These are phyloP conservation scores for Equus przewalskii DNA, from an alignment of 2,113 vertebrate genomes.

Conservation along the genomic window DNA sequence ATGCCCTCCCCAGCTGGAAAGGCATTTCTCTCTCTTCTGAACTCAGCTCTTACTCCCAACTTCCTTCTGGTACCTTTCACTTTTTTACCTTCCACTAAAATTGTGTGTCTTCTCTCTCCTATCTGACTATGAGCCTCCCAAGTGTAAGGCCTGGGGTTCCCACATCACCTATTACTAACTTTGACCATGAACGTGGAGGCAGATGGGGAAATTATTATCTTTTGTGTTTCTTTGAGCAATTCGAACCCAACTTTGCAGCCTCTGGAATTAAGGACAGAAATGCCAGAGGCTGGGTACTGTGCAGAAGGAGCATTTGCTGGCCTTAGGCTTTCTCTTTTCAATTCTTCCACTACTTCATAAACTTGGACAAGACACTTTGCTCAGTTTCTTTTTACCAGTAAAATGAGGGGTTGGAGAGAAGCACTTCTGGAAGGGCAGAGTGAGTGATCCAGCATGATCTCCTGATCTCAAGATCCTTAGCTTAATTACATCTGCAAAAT, in stretches of 20 bases:
- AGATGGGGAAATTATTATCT: background rate
- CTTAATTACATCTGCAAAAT: background rate
- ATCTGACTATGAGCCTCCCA: background rate
- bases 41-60: background rate
- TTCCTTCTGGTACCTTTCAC: background rate
- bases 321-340: background rate
- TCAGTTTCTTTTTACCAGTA: background rate
- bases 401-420: background rate
- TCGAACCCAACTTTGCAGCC: background rate
- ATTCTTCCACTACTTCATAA: background rate
- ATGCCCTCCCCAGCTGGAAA: background rate
- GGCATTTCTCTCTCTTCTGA: background rate
- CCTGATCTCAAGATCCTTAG: background rate
- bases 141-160: background rate
- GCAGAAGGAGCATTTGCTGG: background rate
- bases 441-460: background rate
- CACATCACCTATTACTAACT: background rate
- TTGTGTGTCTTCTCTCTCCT: background rate
- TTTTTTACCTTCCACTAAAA: background rate
- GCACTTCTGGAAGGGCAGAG: background rate
- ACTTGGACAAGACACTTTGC: background rate
- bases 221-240: background rate
- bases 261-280: background rate
- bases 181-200: background rate
- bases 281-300: background rate